Evolutionary conservation across 2,888 invertebrate genomes (phyloP).

Genomic region (Volucella inanis): DNA sequence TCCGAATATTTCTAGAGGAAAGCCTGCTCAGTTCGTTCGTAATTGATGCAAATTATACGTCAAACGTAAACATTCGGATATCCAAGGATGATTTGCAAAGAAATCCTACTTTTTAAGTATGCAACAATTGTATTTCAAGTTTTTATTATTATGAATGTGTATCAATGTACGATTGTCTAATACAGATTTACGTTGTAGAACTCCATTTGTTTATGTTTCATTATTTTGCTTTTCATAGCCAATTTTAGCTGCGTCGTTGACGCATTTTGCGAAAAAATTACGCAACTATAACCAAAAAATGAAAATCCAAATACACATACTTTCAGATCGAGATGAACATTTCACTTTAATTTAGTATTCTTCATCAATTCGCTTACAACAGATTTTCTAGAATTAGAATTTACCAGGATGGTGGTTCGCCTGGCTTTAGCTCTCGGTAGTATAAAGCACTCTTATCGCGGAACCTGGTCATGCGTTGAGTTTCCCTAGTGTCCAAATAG

Average conservation of each 20-base stretch:
- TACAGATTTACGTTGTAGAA: too few species aligned
- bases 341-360: slow-evolving; percentile 62
- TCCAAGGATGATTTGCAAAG: neutral
- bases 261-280: slow-evolving; percentile 3
- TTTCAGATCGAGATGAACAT: slow-evolving; percentile 34
- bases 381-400: slow-evolving; percentile 3
- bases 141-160: neutral
- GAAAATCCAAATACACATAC: neutral
- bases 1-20: slow-evolving; percentile 7
- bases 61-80: slow-evolving; percentile 11
- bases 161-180: too few species aligned
- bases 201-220: too few species aligned
- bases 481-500: slow-evolving; percentile 88
- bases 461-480: slow-evolving; percentile 88
- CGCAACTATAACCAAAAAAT: slow-evolving; percentile 46
- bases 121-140: slow-evolving; percentile 11
- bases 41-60: neutral
- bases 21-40: slow-evolving; percentile 8
- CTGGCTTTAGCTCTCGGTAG: slow-evolving; percentile 86
- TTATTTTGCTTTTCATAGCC: too few species aligned
- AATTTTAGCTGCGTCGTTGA: too few species aligned
- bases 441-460: slow-evolving; percentile 92
- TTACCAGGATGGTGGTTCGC: slow-evolving; percentile 89
- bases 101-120: too few species aligned
- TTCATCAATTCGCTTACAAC: slow-evolving; percentile 26